A percentile compares a stretch with the other conserved stretches of the same genome.
phyloP scores from a whole-genome alignment of 1,140 invertebrate genomes.

The Phortica variegata region DNA sequence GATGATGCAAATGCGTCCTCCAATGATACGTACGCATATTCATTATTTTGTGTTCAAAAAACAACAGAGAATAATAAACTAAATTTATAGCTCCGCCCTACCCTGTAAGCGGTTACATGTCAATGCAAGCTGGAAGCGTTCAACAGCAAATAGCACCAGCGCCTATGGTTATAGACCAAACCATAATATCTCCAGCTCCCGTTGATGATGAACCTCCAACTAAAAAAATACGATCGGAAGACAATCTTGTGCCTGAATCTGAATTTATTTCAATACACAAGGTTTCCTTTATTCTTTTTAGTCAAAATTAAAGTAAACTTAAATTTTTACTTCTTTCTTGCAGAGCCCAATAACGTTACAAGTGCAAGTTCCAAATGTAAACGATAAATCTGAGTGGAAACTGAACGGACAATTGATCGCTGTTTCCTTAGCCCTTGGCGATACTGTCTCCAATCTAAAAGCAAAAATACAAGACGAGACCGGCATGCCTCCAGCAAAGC shows the following conservation, averaged over 20 bases:
- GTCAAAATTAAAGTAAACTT: background rate
- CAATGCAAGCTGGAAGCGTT: slow-evolving; percentile 24
- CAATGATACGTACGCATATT: slow-evolving; percentile 60
- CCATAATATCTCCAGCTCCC: slow-evolving; percentile 53
- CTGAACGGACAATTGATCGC: slow-evolving; percentile 88
- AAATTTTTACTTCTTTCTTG: slow-evolving; percentile 40
- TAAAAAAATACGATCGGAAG: slow-evolving; percentile 90
- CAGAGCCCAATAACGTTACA: slow-evolving; percentile 73
- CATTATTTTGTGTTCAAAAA: background rate
- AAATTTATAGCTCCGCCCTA: slow-evolving; percentile 52
- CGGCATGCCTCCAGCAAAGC: slow-evolving; percentile 95
- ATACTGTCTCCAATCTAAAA: slow-evolving; percentile 85
- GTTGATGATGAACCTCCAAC: slow-evolving; percentile 80
- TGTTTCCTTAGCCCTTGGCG: slow-evolving; percentile 76
- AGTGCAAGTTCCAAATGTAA: slow-evolving; percentile 76
- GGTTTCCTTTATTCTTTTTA: slow-evolving; percentile 28
- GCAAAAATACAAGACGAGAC: slow-evolving; percentile 84
- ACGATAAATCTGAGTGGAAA: slow-evolving; percentile 94
- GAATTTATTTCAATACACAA: slow-evolving; percentile 58
- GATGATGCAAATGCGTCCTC: slow-evolving; percentile 68
- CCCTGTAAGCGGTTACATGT: slow-evolving; percentile 57
- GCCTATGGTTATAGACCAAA: slow-evolving; percentile 50
- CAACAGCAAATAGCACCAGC: slow-evolving; percentile 57
- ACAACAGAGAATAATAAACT: too few species aligned
- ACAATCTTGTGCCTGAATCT: slow-evolving; percentile 85